These are phyloP conservation scores for Scaptomyza parva DNA, from an alignment of 2,888 invertebrate genomes.

Conservation along the genomic window DNA sequence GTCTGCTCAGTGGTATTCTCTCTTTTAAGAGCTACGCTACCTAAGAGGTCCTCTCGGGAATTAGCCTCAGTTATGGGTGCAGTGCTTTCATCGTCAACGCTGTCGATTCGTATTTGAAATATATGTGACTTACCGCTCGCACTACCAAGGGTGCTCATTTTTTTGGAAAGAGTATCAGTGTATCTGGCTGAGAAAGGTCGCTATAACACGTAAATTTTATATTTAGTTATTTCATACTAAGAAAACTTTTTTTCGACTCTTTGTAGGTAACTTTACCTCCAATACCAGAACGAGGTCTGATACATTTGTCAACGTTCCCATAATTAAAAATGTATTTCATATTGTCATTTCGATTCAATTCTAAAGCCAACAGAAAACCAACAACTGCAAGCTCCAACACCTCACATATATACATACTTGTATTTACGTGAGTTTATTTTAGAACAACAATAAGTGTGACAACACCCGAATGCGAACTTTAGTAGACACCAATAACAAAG, in stretches of 20 bases:
- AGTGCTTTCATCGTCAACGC: constrained; percentile 76
- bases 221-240: constrained; percentile 15
- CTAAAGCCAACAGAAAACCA: constrained; percentile 14
- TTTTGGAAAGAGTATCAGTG: constrained; percentile 19
- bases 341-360: constrained; percentile 22
- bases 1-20: constrained; percentile 45
- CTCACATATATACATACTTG: background rate
- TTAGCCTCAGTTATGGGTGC: constrained; percentile 78
- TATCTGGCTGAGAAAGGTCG: constrained; percentile 13
- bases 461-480: background rate
- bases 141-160: constrained; percentile 56
- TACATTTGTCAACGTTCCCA: constrained; percentile 57
- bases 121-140: constrained; percentile 50
- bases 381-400: background rate
- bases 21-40: constrained; percentile 54
- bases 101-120: constrained; percentile 78
- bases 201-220: constrained; percentile 29
- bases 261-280: constrained; percentile 52
- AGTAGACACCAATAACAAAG: no score
- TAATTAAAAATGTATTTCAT: constrained; percentile 52
- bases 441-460: no score
- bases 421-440: background rate
- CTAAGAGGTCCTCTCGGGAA: constrained; percentile 82
- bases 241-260: constrained; percentile 14
- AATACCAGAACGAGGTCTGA: constrained; percentile 6